Percentiles rank a stretch among this genome's conserved stretches.
Conservation (phyloP, 2,113 vertebrate genomes). For the Austrofundulus limnaeus region DNA sequence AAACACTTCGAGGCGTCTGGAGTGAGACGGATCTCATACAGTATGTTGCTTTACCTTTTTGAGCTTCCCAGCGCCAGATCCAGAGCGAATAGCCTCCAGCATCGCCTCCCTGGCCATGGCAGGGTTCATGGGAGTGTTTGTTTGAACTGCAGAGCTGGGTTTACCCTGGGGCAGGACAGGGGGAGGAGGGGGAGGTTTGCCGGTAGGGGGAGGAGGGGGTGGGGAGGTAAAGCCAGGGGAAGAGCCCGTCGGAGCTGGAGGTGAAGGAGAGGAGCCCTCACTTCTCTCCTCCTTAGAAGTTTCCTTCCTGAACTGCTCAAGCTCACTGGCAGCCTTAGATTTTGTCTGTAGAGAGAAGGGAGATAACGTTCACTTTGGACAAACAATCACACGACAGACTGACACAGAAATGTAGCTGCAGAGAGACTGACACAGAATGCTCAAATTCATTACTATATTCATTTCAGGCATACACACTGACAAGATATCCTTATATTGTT, state of each 20-base stretch:
- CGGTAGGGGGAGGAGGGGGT: conserved; percentile 49
- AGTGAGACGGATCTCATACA: background rate
- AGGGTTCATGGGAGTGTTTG: conserved; percentile 43
- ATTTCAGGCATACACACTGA: too few species aligned
- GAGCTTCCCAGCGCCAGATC: conserved; percentile 86
- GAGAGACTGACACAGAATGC: conserved; percentile 1
- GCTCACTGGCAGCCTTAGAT: conserved; percentile 83
- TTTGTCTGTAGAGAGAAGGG: conserved; percentile 76
- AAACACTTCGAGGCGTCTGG: background rate
- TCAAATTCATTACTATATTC: too few species aligned
- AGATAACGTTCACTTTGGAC: conserved; percentile 13
- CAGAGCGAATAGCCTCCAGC: conserved; percentile 92
- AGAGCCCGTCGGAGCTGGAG: conserved; percentile 35
- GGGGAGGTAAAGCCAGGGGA: conserved; percentile 34
- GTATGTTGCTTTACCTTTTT: conserved; percentile 83
- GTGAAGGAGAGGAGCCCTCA: conserved; percentile 29
- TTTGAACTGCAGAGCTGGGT: conserved; percentile 31
- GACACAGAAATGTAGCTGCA: background rate
- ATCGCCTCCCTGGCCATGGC: conserved; percentile 82
- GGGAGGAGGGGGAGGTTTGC: conserved; percentile 48
- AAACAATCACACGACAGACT: background rate
- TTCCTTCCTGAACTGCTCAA: conserved; percentile 69
- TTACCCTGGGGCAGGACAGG: conserved; percentile 42
- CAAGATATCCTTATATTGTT: too few species aligned
- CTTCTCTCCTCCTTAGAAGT: conserved; percentile 31